These are phyloP conservation scores for Cydia splendana DNA, from an alignment of 1,140 invertebrate species.

Conservation along the genomic window DNA sequence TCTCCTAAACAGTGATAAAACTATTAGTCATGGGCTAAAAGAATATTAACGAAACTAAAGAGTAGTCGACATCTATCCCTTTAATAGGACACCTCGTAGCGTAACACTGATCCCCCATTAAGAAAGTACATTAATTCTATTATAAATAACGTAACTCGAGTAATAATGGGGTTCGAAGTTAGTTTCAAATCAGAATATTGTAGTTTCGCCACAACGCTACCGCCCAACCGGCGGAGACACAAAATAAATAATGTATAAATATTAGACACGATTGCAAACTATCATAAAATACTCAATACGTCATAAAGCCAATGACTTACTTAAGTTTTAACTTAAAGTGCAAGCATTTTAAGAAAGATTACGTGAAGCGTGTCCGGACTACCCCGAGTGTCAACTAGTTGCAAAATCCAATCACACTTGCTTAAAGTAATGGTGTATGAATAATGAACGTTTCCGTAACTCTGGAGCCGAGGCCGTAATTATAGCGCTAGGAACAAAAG, in stretches of 20 bases:
- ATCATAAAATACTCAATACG: constrained; percentile 16
- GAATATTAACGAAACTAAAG: neutral
- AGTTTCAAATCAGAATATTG: neutral
- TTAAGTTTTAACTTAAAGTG: constrained; percentile 25
- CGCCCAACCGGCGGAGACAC: neutral
- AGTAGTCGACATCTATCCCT: neutral
- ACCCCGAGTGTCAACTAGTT: neutral
- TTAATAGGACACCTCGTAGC: neutral
- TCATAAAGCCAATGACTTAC: constrained; percentile 16
- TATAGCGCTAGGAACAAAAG: neutral
- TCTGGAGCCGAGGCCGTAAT: neutral
- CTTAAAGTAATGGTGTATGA: neutral
- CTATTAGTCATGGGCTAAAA: constrained; percentile 15
- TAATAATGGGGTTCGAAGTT: constrained; percentile 25
- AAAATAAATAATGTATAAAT: neutral
- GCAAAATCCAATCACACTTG: neutral
- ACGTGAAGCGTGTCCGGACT: constrained; percentile 13
- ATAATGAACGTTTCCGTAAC: neutral
- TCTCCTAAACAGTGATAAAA: neutral
- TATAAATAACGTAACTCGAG: constrained; percentile 20
- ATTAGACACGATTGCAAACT: neutral
- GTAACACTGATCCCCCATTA: constrained; percentile 27
- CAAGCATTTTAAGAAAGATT: constrained; percentile 16
- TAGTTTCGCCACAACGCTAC: neutral
- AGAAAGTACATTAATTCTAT: constrained; percentile 26